A percentile compares a stretch with the other conserved stretches of the same genome.
Conservation (phyloP, 2,888 invertebrate genomes). For the Agonopterix heracliana region DNA sequence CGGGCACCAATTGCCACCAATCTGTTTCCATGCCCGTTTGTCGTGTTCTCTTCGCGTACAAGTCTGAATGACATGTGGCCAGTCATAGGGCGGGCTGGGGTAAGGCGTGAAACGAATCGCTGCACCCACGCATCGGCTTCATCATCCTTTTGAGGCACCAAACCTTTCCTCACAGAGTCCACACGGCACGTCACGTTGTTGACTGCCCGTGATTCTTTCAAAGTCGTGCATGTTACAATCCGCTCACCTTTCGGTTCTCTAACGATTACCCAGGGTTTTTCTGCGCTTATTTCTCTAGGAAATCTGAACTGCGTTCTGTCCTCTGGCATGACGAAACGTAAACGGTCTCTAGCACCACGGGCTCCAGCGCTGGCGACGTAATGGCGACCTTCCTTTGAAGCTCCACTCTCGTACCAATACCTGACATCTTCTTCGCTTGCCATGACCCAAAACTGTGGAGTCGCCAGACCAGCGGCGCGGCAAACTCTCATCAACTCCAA, state of each 20-base stretch:
- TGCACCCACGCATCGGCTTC: slow-evolving; percentile 84
- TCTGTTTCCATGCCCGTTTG: slow-evolving; percentile 54
- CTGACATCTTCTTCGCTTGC: slow-evolving; percentile 81
- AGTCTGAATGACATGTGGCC: slow-evolving; percentile 88
- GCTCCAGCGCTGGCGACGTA: slow-evolving; percentile 86
- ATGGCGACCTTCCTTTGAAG: slow-evolving; percentile 77
- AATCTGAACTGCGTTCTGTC: slow-evolving; percentile 79
- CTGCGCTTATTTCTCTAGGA: slow-evolving; percentile 82
- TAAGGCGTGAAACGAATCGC: slow-evolving; percentile 80
- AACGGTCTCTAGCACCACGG: slow-evolving; percentile 82
- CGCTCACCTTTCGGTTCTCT: slow-evolving; percentile 85
- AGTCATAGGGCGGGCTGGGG: slow-evolving; percentile 80
- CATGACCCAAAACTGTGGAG: slow-evolving; percentile 81
- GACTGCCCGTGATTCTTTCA: slow-evolving; percentile 85
- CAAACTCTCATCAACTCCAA: slow-evolving; percentile 84
- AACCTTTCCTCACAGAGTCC: slow-evolving; percentile 79
- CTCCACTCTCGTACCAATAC: slow-evolving; percentile 80
- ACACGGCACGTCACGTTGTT: slow-evolving; percentile 88
- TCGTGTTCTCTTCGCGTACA: slow-evolving; percentile 76
- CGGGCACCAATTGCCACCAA: slow-evolving; percentile 78
- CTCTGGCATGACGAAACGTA: slow-evolving; percentile 82
- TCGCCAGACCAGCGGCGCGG: slow-evolving; percentile 78
- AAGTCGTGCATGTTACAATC: slow-evolving; percentile 87
- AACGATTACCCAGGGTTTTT: slow-evolving; percentile 86
- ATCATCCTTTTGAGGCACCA: slow-evolving; percentile 81